Evolutionary conservation across 2,113 vertebrate genomes (phyloP).

Genomic region (Ictidomys tridecemlineatus): DNA sequence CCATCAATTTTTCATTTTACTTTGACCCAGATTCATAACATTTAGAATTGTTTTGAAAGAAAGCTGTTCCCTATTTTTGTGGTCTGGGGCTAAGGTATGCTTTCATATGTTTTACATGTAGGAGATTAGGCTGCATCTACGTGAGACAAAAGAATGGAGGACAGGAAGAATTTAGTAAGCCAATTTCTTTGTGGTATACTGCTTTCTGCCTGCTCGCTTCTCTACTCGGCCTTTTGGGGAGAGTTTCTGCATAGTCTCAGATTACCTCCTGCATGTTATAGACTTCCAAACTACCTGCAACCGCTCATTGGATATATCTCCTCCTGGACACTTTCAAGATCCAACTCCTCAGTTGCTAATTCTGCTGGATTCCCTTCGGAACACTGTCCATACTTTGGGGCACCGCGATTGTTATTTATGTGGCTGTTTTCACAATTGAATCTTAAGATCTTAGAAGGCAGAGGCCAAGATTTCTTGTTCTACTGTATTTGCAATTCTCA

Average conservation of each 20-base stretch:
- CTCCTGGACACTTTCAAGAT: background rate
- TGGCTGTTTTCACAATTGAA: background rate
- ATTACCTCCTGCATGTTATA: background rate
- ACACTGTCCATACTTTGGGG: background rate
- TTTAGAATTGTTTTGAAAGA: background rate
- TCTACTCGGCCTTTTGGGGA: rapidly evolving
- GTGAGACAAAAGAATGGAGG: background rate
- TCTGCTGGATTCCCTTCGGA: background rate
- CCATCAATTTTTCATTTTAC: background rate
- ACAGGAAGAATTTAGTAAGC: background rate
- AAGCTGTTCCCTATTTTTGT: background rate
- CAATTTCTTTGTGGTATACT: background rate
- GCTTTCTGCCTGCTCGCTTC: background rate
- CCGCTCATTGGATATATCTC: background rate
- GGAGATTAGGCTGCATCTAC: background rate
- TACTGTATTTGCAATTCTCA: background rate
- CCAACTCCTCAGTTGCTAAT: background rate
- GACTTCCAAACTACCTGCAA: background rate
- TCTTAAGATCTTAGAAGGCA: background rate
- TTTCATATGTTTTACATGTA: background rate
- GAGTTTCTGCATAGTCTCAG: background rate
- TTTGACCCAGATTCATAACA: background rate
- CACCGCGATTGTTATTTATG: background rate
- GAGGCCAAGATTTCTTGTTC: background rate
- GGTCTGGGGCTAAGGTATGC: background rate